Conservation (phyloP, 2,797 vertebrate genomes). For the Coilia nasus region DNA sequence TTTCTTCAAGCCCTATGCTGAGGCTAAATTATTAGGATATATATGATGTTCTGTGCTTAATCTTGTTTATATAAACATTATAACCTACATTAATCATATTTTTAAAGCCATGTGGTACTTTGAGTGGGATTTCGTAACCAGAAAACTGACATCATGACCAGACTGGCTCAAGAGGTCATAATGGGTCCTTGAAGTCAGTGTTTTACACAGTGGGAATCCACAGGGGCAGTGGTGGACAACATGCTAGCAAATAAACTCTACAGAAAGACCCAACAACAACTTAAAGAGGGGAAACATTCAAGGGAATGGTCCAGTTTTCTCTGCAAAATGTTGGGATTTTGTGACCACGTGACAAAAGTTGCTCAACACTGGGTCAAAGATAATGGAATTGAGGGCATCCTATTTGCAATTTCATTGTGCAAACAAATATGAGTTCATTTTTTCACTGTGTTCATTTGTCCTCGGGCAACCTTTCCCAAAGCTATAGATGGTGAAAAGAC, state of each 20-base stretch:
- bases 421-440: not conserved
- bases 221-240: not conserved
- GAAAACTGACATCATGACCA: not conserved
- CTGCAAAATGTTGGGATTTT: not conserved
- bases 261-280: not conserved
- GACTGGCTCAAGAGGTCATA: not conserved
- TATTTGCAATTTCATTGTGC: not conserved
- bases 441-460: not conserved
- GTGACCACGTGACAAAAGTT: no score
- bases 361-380: no score
- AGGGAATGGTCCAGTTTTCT: not conserved
- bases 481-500: not conserved
- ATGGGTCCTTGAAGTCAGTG: not conserved
- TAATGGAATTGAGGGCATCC: no score
- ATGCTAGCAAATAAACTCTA: not conserved
- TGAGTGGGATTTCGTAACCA: not conserved
- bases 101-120: not conserved
- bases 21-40: no score
- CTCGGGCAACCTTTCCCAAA: not conserved
- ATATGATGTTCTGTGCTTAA: no score
- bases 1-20: no score
- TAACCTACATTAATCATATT: not conserved
- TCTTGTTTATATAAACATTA: no score
- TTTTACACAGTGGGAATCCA: not conserved
- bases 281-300: not conserved